A percentile compares a stretch with the other conserved stretches of the same genome.
Conservation (phyloP, 2,113 vertebrate genomes). For the Arizona elegans region DNA sequence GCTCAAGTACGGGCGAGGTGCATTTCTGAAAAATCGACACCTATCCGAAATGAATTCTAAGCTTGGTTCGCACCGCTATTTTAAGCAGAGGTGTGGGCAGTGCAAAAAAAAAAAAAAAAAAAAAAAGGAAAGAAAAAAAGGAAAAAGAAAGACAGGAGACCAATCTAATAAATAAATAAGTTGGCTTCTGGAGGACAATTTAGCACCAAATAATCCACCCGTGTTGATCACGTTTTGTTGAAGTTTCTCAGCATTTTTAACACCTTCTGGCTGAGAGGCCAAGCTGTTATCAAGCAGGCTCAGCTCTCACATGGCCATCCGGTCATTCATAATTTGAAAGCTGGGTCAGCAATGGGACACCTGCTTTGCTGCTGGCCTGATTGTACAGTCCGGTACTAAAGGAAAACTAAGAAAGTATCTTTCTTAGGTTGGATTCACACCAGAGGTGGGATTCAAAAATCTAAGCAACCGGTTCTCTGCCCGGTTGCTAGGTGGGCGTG, state of each 20-base stretch:
- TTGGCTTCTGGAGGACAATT: not conserved
- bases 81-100: not conserved
- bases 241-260: not conserved
- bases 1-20: not conserved
- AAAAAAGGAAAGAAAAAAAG: too few species aligned
- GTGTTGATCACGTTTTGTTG: not conserved
- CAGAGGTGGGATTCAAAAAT: too few species aligned
- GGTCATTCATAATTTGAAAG: not conserved
- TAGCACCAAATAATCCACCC: not conserved
- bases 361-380: not conserved
- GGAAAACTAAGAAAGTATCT: not conserved
- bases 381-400: not conserved
- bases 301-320: not conserved
- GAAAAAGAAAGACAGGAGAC: not conserved
- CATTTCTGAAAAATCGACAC: not conserved
- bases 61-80: not conserved
- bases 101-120: not conserved
- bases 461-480: too few species aligned
- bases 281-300: not conserved
- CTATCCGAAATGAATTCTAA: not conserved
- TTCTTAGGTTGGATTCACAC: not conserved
- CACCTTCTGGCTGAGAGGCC: not conserved
- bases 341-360: not conserved
- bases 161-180: not conserved
- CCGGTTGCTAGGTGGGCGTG: too few species aligned